Evolutionary conservation across 2,888 invertebrate species (phyloP).

Genomic region (Lycocerus yunnanus): DNA sequence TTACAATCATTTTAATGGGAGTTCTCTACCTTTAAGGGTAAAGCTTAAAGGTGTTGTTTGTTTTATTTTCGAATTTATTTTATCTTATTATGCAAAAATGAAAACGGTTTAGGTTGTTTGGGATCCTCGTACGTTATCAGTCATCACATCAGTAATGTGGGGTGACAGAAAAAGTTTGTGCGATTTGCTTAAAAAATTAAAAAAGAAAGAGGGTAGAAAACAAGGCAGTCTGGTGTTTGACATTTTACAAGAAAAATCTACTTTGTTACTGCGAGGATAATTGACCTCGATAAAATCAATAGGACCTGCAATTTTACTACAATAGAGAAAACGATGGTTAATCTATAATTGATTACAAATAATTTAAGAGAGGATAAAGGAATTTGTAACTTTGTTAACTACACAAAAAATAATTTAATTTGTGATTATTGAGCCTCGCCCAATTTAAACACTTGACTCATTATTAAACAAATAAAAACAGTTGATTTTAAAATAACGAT

Average conservation of each 20-base stretch:
- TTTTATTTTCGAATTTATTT: not conserved
- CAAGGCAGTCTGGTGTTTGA: not conserved
- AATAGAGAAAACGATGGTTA: not conserved
- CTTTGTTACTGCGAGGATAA: not conserved
- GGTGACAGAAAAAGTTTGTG: not conserved
- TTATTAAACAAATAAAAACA: not conserved
- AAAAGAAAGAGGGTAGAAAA: not conserved
- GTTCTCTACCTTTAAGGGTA: not conserved
- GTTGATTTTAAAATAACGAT: not conserved
- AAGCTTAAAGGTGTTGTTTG: not conserved
- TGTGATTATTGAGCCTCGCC: not conserved
- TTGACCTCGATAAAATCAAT: not conserved
- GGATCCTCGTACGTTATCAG: not conserved
- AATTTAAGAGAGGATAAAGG: not conserved
- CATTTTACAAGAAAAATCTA: not conserved
- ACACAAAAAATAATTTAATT: not conserved
- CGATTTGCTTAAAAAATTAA: not conserved
- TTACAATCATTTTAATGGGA: not conserved
- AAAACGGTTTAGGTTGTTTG: not conserved
- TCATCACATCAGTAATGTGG: not conserved
- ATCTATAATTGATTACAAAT: not conserved
- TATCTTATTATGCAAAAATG: not conserved
- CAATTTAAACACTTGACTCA: not conserved
- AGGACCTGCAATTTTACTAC: not conserved
- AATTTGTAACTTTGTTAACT: not conserved